Evolutionary conservation across 2,113 vertebrate genomes (phyloP).

Genomic region (Jaculus jaculus): DNA sequence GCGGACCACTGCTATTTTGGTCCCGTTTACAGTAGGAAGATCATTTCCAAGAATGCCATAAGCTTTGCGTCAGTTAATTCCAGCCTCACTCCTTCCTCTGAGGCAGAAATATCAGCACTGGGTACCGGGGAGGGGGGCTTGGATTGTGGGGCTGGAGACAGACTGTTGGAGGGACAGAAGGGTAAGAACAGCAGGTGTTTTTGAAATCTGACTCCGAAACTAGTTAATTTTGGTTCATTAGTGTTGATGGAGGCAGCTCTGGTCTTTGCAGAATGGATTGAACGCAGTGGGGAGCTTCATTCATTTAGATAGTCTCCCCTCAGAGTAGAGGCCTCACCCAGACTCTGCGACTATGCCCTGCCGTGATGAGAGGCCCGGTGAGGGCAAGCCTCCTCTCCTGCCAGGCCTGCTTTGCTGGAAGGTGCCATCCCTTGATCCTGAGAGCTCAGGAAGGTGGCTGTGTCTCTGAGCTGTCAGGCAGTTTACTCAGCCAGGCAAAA

Average conservation of each 20-base stretch:
- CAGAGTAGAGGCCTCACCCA: neutral
- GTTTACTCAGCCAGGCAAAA: neutral
- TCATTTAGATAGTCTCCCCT: conserved; percentile 43
- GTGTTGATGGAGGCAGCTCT: conserved; percentile 51
- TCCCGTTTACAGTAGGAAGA: conserved; percentile 51
- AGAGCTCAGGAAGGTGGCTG: neutral
- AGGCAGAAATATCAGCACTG: conserved; percentile 42
- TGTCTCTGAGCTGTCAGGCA: neutral
- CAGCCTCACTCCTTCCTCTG: conserved; percentile 9
- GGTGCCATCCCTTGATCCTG: neutral
- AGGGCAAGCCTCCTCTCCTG: neutral
- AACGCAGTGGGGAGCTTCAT: conserved; percentile 43
- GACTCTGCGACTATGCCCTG: neutral
- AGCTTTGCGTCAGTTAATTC: neutral
- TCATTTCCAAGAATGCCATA: conserved; percentile 65
- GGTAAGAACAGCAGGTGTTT: conserved; percentile 47
- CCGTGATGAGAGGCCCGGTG: neutral
- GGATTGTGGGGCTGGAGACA: neutral
- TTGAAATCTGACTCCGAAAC: conserved; percentile 43
- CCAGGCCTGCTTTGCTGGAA: neutral
- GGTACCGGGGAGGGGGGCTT: neutral
- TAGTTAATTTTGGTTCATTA: conserved; percentile 65
- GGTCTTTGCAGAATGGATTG: conserved; percentile 25
- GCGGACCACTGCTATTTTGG: conserved; percentile 58
- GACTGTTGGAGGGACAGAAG: conserved; percentile 21